These are phyloP conservation scores for Sciurus carolinensis DNA, from an alignment of 2,797 vertebrate genomes.

Conservation along the genomic window DNA sequence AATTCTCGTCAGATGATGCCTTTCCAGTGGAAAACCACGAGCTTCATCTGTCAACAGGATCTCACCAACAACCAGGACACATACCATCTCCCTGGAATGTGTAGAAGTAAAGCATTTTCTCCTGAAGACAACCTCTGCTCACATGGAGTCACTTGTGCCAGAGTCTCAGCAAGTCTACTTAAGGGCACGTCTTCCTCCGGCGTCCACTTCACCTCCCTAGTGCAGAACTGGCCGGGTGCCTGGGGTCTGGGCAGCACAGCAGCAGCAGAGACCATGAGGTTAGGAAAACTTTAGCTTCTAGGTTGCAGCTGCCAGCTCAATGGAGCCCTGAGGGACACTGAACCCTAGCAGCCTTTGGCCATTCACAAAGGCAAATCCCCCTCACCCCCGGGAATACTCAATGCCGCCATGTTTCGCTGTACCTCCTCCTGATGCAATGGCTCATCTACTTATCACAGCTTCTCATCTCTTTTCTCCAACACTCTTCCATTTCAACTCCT, in stretches of 20 bases:
- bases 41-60: neutral
- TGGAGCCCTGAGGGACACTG: neutral
- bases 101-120: conserved; percentile 2
- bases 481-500: neutral
- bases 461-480: neutral
- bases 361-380: neutral
- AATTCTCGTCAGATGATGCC: neutral
- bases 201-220: neutral
- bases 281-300: neutral
- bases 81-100: neutral
- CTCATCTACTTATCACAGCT: neutral
- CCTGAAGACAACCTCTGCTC: neutral
- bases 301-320: neutral
- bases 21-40: conserved; percentile 35
- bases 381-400: too few species aligned
- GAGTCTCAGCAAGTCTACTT: neutral
- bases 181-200: neutral
- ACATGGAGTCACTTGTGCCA: neutral
- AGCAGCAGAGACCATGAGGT: neutral
- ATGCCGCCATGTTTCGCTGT: rapidly evolving
- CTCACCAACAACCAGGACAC: neutral
- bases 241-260: neutral
- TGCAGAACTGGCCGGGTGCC: neutral
- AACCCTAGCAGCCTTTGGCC: neutral
- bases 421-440: neutral